Evolutionary conservation across 1,140 invertebrate species (phyloP).

Genomic region (Polypedilum vanderplanki): DNA sequence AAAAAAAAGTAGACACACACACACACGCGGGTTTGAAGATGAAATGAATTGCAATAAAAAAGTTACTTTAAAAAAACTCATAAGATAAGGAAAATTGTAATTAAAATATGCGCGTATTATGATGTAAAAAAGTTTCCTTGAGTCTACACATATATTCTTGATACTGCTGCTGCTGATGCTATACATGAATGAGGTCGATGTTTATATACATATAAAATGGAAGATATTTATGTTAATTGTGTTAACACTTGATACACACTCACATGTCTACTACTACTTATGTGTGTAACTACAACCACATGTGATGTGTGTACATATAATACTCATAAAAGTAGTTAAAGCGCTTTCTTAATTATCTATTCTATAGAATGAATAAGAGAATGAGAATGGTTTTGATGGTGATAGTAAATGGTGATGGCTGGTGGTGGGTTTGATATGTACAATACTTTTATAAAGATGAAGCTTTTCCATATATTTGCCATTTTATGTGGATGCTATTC

Average conservation of each 20-base stretch:
- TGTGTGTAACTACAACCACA: not conserved
- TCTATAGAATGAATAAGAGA: not conserved
- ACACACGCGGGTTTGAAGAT: conserved; percentile 2
- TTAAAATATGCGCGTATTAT: not conserved
- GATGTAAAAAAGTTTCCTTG: not conserved
- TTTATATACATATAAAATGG: not conserved
- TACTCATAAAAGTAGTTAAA: conserved; percentile 6
- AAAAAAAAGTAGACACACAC: not conserved
- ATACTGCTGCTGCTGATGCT: not conserved
- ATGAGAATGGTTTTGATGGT: not conserved
- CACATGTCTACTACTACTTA: not conserved
- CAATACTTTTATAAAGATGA: not conserved
- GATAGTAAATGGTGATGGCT: not conserved
- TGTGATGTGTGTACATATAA: conserved; percentile 2
- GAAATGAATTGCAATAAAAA: conserved; percentile 1
- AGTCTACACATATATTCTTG: not conserved
- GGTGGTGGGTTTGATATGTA: not conserved
- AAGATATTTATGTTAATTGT: conserved; percentile 7
- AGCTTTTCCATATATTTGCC: not conserved
- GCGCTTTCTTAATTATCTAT: conserved; percentile 12
- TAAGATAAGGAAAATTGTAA: conserved; percentile 2
- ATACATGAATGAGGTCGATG: not conserved
- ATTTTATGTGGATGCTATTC: conserved; percentile 3
- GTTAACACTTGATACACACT: conserved; percentile 13
- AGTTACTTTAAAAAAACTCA: not conserved